A percentile compares a stretch with the other conserved stretches of the same genome.
Evolutionary conservation across 1,140 invertebrate species (phyloP).

Genomic region (Chelonus insularis): DNA sequence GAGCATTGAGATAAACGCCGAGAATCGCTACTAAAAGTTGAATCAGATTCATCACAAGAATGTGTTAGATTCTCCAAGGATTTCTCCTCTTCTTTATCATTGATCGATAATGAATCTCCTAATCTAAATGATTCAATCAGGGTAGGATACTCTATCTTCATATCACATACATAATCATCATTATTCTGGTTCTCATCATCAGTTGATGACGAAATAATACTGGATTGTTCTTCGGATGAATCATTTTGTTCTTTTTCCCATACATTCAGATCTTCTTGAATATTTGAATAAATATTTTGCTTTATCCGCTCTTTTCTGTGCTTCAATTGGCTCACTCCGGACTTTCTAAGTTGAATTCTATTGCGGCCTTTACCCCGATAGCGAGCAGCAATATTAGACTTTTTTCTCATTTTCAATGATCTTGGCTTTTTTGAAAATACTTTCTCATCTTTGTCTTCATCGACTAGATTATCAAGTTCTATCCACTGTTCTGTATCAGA

Average conservation of each 20-base stretch:
- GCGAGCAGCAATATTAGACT: constrained; percentile 31
- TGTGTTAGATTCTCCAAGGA: background rate
- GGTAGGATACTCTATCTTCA: no score
- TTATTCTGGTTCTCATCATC: constrained; percentile 3
- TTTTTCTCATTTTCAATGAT: constrained; percentile 32
- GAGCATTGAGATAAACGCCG: constrained; percentile 49
- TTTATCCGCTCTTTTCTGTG: constrained; percentile 40
- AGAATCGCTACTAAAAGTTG: constrained; percentile 23
- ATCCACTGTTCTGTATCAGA: background rate
- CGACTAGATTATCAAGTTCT: background rate
- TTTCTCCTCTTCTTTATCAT: constrained; percentile 15
- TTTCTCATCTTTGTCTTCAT: background rate
- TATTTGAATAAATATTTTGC: constrained; percentile 33
- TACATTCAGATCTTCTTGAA: constrained; percentile 37
- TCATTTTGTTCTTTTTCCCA: constrained; percentile 35
- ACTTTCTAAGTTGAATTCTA: constrained; percentile 40
- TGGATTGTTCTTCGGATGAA: background rate
- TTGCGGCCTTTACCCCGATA: constrained; percentile 38
- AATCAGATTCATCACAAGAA: background rate
- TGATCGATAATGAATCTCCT: background rate
- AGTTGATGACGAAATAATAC: background rate
- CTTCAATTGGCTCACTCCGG: constrained; percentile 43
- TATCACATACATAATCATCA: background rate
- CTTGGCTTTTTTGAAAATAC: constrained; percentile 28
- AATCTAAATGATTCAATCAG: background rate